Base-by-base conservation (phyloP, 2,888 invertebrate species). In the Caradrina clavipalpis region DNA sequence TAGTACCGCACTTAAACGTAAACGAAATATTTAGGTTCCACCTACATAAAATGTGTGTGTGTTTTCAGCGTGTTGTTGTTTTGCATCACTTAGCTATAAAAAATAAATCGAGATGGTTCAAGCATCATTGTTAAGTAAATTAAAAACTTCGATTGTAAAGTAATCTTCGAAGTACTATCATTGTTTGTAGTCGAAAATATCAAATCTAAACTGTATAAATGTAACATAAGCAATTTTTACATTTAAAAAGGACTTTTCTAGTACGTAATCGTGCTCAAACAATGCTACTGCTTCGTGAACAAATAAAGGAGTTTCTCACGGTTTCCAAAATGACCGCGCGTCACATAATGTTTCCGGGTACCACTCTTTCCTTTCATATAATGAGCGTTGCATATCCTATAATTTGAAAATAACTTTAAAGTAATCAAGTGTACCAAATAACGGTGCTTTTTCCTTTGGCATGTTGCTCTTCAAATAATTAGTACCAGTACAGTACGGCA, bases 271-370 rank as follows among this genome's bases (percentile, higher is more conserved):
- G 17, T 42, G 22, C 56, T 51, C 8, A 54, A 47, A 31, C 17
- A 11, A 56, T 73, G 42, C 17, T n/a, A 50, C n/a, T 42, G 26
- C 49, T 49, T 68, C 55, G 19, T 59, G n/a, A 58, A 45, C 19
- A 58, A 49, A 63, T 57, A 47, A 57, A 63, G 45, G 57, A 73
- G 49, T 50, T 78, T 80, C 82, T 49, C 73, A 77, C 61, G 69
- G 54, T 71, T 71, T 71, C 63, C 42, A 72, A 74, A 54, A 35
- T 63, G 11, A 61, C 31, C 45, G 42, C 42, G n/a, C 7, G 53
- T 11, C 65, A 15, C 21, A 26, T 42, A 56, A 56, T 55, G 49
- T 54, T 51, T 65, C 65, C 55, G 50, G 22, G 19, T 58, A 58
- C 31, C 53, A 13, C 31, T 62, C 50, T 74, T 69, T 74, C 42